Evolutionary conservation across 2,888 invertebrate genomes (phyloP), one percentile per base, ranked within the genome.

Genomic region (Antitype chi): DNA sequence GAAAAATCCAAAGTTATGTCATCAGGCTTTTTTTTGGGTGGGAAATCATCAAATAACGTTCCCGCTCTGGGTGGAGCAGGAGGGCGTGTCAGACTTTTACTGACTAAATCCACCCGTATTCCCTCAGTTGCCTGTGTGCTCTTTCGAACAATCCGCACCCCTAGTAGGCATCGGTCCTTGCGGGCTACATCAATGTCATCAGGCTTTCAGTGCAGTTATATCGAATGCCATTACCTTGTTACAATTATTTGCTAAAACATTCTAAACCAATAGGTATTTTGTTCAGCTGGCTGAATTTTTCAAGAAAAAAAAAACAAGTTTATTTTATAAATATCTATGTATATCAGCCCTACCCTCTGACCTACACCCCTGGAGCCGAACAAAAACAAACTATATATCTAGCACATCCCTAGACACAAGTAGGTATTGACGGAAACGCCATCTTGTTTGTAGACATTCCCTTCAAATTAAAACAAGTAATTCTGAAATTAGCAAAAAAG

Each of bases 391-490:
- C 52, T 62, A 28, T n/a, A n/a, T 62, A 74, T 20, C 77, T 81
- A 74, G 53, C 81, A 63, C 72, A 76, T 74, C 70, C 75, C 74
- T 69, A 81, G 77, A 74, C 74, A 75, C 74, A 84, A 74, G 76
- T n/a, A n/a, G n/a, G n/a, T 84, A 85, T 87, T 78, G 84, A 87
- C 80, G 82, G 70, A 81, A 87, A 88, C 60, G 87, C 87, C 89
- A 92, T 89, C 90, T 90, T 91, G 91, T 92, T 92, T 92, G 74
- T 80, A 47, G 76, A 78, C 66, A 75, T 63, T 69, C 76, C 68
- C 73, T 82, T 82, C 23, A 73, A 80, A 84, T 70, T 47, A 47
- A 47, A 47, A 47, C 43, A 47, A 47, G 43, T 47, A 0, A 47
- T 47, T 47, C 43, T 47, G 43, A 47, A 47, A 13, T 47, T 11